Evolutionary conservation across 2,797 vertebrate genomes (phyloP).

Genomic region (Neosalanx taihuensis): DNA sequence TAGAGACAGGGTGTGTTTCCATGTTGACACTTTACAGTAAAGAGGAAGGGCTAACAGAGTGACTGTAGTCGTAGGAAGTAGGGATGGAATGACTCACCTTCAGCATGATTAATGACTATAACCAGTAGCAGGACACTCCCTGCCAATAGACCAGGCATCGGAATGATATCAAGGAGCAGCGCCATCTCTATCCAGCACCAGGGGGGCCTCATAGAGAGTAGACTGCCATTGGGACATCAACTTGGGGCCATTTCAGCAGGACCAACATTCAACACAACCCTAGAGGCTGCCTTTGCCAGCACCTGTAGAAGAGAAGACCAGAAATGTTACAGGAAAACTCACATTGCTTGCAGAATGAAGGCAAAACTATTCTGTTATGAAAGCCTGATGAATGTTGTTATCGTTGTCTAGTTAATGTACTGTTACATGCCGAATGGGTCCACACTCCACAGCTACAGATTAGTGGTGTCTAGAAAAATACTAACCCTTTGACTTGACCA

Average conservation of each 20-base stretch:
- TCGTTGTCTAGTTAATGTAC: background rate
- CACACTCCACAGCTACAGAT: too few species aligned
- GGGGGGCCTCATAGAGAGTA: slow-evolving; percentile 41
- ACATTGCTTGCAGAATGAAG: background rate
- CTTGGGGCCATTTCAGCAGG: slow-evolving; percentile 56
- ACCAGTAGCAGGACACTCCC: slow-evolving; percentile 65
- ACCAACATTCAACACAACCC: slow-evolving; percentile 19
- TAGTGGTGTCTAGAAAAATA: background rate
- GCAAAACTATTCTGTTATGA: background rate
- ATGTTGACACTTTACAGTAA: slow-evolving; percentile 7
- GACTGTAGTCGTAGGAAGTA: slow-evolving; percentile 18
- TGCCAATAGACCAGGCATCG: slow-evolving; percentile 50
- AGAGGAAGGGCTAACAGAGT: slow-evolving; percentile 17
- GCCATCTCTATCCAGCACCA: slow-evolving; percentile 57
- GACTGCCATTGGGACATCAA: slow-evolving; percentile 49
- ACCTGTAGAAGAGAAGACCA: slow-evolving; percentile 27
- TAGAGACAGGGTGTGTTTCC: slow-evolving; percentile 32
- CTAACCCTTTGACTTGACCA: background rate
- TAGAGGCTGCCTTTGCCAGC: background rate
- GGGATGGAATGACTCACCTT: slow-evolving; percentile 68
- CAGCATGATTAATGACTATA: slow-evolving; percentile 58
- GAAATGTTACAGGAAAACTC: background rate
- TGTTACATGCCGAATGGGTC: background rate
- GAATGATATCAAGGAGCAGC: slow-evolving; percentile 44
- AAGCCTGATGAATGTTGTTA: too few species aligned